phyloP scores from a whole-genome alignment of 92 coral and sea anemone genomes.

The Chrysogorgia sp. region DNA sequence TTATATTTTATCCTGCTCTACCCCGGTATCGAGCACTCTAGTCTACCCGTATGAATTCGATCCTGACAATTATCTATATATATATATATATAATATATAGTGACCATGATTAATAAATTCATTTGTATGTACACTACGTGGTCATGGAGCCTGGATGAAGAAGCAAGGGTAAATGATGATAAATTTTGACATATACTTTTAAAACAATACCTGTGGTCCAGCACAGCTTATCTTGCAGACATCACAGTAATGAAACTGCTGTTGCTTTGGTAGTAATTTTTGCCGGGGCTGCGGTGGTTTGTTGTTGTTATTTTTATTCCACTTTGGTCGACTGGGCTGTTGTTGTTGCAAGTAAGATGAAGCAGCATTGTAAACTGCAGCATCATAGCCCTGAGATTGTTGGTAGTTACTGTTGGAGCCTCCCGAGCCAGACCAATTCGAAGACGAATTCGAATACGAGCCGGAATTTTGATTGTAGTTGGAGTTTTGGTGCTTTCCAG shows the following conservation, averaged over 20 bases:
- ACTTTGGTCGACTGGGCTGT: constrained; percentile 76
- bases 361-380: constrained; percentile 97
- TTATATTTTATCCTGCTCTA: no score
- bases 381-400: constrained; percentile 96
- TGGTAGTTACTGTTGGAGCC: constrained; percentile 67
- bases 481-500: constrained; percentile 78
- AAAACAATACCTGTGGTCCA: constrained; percentile 84
- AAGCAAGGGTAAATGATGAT: no score
- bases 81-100: no score
- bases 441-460: constrained; percentile 75
- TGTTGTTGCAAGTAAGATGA: constrained; percentile 95
- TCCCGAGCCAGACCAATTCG: constrained; percentile 75
- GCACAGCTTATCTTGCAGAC: constrained; percentile 98
- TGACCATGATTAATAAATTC: no score
- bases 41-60: no score
- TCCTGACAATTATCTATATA: no score
- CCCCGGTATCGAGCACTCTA: no score
- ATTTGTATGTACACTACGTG: no score
- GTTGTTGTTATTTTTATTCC: constrained; percentile 64
- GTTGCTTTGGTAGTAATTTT: constrained; percentile 88
- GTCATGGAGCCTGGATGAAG: no score
- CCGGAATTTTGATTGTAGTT: constrained; percentile 77
- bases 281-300: constrained; percentile 69
- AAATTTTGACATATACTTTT: not conserved
- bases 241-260: constrained; percentile 97